Base-by-base conservation (phyloP, 2,888 invertebrate species). In the Abscondita cerata region DNA sequence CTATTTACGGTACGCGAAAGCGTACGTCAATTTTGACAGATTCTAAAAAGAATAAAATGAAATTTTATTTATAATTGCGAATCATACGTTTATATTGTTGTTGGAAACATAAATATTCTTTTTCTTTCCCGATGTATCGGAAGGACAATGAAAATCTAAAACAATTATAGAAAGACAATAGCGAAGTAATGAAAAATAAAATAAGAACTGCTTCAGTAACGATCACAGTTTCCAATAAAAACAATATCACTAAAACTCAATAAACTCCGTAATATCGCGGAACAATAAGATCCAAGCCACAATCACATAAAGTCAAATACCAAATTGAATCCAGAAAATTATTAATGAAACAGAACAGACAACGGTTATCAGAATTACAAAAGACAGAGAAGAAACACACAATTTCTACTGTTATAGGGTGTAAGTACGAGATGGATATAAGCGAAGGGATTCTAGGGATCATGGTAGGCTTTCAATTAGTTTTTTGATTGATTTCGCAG, bases 401-500 rank as follows among this genome's bases (percentile, higher is more conserved):
- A 34, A 56, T 16, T 25, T 19, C 19, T 33, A 33, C 41, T 33
- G 46, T 60, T 51, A 50, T 52, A 54, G 53, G 55, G 52, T 48
- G 60, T 52, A 52, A 48, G 64, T 63, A 58, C 38, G 66, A 68
- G 67, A 68, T 62, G 65, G 53, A 44, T 56, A 64, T 66, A 66
- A 67, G 65, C 69, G 71, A 73, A 73, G 75, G 76, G 77, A 77
- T 77, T 78, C 74, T 69, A 71, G 74, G 76, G 76, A 75, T 77
- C 77, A 76, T 72, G 74, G 77, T 76, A 75, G 77, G 78, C 78
- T 78, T 80, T 80, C 79, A 80, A 80, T 80, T 80, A 79, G 78
- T 78, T 80, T 80, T 80, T 79, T 80, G 78, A 80, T 80, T 79
- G 78, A 79, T 78, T 78, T 77, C 75, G 76, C 76, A 76, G 78